Evolutionary conservation across 2,888 invertebrate species (phyloP).

Genomic region (Xanthorhoe spadicearia): DNA sequence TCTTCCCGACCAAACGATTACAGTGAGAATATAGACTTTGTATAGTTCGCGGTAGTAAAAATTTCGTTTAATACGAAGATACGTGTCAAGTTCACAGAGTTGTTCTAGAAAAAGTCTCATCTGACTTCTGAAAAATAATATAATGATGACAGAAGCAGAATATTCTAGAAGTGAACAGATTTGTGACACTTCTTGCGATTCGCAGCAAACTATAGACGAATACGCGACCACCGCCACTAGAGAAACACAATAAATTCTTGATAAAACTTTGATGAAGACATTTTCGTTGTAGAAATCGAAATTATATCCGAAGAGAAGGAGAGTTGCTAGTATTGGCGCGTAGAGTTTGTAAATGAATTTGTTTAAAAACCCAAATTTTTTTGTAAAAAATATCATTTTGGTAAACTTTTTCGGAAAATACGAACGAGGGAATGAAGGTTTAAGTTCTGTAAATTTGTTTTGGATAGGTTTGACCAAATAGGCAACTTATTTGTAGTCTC

Average conservation of each 20-base stretch:
- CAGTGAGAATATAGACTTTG: conserved; percentile 50
- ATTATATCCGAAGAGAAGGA: conserved; percentile 68
- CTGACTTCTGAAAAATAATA: conserved; percentile 59
- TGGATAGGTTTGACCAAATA: conserved; percentile 41
- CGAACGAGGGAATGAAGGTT: conserved; percentile 7
- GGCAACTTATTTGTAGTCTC: conserved; percentile 32
- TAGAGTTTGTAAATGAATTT: conserved; percentile 51
- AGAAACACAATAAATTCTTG: conserved; percentile 56
- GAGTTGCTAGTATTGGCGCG: conserved; percentile 54
- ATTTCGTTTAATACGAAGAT: conserved; percentile 58
- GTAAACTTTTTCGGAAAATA: not conserved
- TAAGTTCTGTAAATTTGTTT: conserved; percentile 13
- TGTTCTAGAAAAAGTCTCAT: conserved; percentile 54
- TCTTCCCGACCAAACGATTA: conserved; percentile 59
- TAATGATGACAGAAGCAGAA: conserved; percentile 51
- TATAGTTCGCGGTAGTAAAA: conserved; percentile 52
- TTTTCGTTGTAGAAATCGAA: conserved; percentile 58
- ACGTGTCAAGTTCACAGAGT: conserved; percentile 58
- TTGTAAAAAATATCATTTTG: conserved; percentile 43
- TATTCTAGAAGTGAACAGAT: conserved; percentile 69
- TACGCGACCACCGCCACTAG: conserved; percentile 52
- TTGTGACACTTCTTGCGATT: conserved; percentile 51
- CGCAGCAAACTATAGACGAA: conserved; percentile 59
- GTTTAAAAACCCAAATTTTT: conserved; percentile 33
- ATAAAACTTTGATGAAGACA: conserved; percentile 41